Base-by-base conservation (phyloP, 2,888 invertebrate genomes). In the Bunonema sp. region DNA sequence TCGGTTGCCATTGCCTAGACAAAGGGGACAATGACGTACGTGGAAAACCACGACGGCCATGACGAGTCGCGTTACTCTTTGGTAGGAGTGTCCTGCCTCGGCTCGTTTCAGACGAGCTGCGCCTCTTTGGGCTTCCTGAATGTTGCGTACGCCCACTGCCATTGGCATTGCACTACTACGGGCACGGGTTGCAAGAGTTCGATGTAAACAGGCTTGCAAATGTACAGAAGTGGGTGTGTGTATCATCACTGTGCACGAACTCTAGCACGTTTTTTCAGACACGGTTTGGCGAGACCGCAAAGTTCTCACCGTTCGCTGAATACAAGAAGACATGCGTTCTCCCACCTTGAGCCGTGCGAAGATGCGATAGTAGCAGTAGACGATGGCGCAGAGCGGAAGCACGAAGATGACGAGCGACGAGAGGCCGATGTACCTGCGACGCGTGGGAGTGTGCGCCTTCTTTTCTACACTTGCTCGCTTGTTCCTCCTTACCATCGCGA, bases 11-110 rank as follows among this genome's bases (percentile, higher is more conserved):
- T 23, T 20, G 2, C 15, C 16, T 19, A 22, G 23, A 18, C 8
- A 26, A 26, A 26, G 12, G 8, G 28, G 8, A 10, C 12, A 26
- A 26, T 26, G 12, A 26, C 12, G 8, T 26, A 66, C 49, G 42
- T 65, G 65, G 46, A 65, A 65, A 4, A 65, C 44, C 19, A 65
- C 62, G n/a, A 65, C 65, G 47, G 62, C 56, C 22, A 64, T 57
- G 10, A 65, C 65, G 44, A 64, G 52, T 20, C 58, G 41, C 0
- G 65, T 65, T n/a, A 65, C 65, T 34, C 57, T 42, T 20, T 67
- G 65, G 34, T 65, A 65, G 4, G 66, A n/a, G n/a, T n/a, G n/a
- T n/a, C n/a, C n/a, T n/a, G n/a, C n/a, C n/a, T n/a, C n/a, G n/a
- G 53, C 54, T 0, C 62, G 49, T 15, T 51, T 52, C 21, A 64